Evolutionary conservation across 2,888 invertebrate species (phyloP).

Genomic region (Phyllotreta cruciferae): DNA sequence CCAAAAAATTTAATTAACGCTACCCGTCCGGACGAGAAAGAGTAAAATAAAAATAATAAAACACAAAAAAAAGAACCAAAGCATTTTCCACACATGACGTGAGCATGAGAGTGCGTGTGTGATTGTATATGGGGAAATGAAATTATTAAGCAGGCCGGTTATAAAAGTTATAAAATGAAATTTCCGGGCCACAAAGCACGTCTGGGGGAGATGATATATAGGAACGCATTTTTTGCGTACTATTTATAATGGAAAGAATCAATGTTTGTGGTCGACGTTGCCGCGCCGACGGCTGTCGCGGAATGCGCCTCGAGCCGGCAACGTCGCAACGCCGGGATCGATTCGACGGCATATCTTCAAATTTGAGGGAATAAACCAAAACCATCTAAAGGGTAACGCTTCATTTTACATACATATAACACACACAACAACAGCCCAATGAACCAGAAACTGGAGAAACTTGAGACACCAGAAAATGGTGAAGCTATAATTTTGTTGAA

Average conservation of each 20-base stretch:
- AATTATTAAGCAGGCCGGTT: slow-evolving; percentile 58
- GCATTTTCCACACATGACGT: slow-evolving; percentile 33
- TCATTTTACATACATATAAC: neutral
- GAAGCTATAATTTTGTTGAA: too few species aligned
- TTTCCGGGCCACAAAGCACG: slow-evolving; percentile 61
- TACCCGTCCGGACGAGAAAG: slow-evolving; percentile 11
- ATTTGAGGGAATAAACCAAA: slow-evolving; percentile 14
- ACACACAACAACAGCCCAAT: too few species aligned
- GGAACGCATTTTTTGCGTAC: slow-evolving; percentile 62
- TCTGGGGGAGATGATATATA: slow-evolving; percentile 60
- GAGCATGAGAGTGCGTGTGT: slow-evolving; percentile 41
- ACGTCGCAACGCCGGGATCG: slow-evolving; percentile 52
- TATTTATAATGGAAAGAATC: slow-evolving; percentile 62
- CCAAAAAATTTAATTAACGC: slow-evolving; percentile 53
- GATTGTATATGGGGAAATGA: slow-evolving; percentile 55
- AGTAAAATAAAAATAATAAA: neutral
- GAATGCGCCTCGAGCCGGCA: slow-evolving; percentile 50
- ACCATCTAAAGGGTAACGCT: slow-evolving; percentile 14
- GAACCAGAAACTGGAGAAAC: too few species aligned
- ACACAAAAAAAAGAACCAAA: slow-evolving; percentile 21
- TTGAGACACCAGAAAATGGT: too few species aligned
- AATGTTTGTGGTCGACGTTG: slow-evolving; percentile 55
- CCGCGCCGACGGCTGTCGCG: slow-evolving; percentile 48
- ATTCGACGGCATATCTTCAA: slow-evolving; percentile 42
- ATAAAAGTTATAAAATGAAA: slow-evolving; percentile 62